A percentile compares a stretch with the other conserved stretches of the same genome.
These are phyloP conservation scores for Rhagonycha fulva DNA, from an alignment of 2,888 invertebrate species.

Conservation along the genomic window DNA sequence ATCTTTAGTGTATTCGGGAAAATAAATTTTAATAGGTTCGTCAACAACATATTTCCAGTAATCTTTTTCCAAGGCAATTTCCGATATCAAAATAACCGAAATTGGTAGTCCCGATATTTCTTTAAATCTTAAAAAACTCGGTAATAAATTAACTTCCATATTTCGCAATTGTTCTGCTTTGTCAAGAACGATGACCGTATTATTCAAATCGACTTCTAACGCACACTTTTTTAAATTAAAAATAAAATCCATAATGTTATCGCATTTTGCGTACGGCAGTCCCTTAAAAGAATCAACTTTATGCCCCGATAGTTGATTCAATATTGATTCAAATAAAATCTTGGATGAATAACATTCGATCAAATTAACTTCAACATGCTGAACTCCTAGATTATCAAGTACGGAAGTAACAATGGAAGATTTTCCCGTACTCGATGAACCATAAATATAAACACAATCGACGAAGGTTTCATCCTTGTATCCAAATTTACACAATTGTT, in stretches of 20 bases:
- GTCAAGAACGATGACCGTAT: slow-evolving; percentile 74
- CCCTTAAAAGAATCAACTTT: slow-evolving; percentile 52
- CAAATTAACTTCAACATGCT: slow-evolving; percentile 73
- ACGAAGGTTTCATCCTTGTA: slow-evolving; percentile 65
- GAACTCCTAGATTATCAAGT: slow-evolving; percentile 62
- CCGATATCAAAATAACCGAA: slow-evolving; percentile 76
- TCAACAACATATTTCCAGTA: slow-evolving; percentile 68
- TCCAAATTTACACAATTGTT: slow-evolving; percentile 52
- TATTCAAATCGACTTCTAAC: slow-evolving; percentile 52
- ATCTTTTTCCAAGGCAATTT: slow-evolving; percentile 82
- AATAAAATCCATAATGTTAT: slow-evolving; percentile 71
- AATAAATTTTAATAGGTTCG: slow-evolving; percentile 75
- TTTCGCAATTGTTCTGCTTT: slow-evolving; percentile 79
- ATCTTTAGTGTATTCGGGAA: slow-evolving; percentile 80
- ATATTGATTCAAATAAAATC: slow-evolving; percentile 76
- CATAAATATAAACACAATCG: slow-evolving; percentile 75
- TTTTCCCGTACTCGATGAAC: slow-evolving; percentile 86
- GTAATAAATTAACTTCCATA: slow-evolving; percentile 74
- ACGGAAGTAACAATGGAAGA: slow-evolving; percentile 68
- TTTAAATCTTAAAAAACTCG: slow-evolving; percentile 71
- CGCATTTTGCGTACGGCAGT: slow-evolving; percentile 61
- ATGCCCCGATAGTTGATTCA: slow-evolving; percentile 61
- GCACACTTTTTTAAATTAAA: slow-evolving; percentile 44
- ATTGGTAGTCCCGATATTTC: slow-evolving; percentile 75
- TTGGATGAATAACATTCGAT: slow-evolving; percentile 80